Percentiles rank a stretch among this genome's conserved stretches.
These are phyloP conservation scores for Crossoptilon crossoptilon DNA, from an alignment of 2,797 vertebrate species.

Conservation along the genomic window DNA sequence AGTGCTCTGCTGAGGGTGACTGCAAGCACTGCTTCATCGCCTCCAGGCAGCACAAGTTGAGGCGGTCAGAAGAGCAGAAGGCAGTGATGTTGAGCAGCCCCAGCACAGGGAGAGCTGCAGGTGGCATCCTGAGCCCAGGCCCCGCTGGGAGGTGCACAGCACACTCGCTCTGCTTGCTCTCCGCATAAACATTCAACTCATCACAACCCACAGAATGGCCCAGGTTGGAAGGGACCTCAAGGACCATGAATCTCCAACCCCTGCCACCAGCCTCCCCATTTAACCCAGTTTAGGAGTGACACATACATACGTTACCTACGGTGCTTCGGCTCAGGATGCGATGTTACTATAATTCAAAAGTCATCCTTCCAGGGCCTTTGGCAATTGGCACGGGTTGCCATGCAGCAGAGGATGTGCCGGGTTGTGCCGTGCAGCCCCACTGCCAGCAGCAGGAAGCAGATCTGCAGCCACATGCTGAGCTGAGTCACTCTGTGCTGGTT, in stretches of 20 bases:
- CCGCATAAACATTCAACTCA: neutral
- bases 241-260: too few relatives aligned
- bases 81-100: neutral
- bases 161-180: neutral
- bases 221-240: too few relatives aligned
- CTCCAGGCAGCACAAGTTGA: neutral
- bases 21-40: neutral
- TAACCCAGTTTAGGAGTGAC: neutral
- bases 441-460: neutral
- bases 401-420: neutral
- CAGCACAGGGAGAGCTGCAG: neutral
- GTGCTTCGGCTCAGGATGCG: neutral
- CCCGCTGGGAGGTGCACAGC: neutral
- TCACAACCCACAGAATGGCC: neutral
- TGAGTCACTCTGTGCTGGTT: neutral
- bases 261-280: too few relatives aligned
- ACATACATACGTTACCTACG: rapidly evolving
- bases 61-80: neutral
- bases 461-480: neutral
- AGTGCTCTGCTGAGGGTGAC: neutral
- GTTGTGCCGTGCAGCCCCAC: rapidly evolving
- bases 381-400: neutral
- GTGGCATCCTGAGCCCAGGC: rapidly evolving
- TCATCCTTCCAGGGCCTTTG: neutral
- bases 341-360: neutral